phyloP scores from a whole-genome alignment of 37 sponge, comb jelly and placozoan genomes.

The Chondrosia reniformis region DNA sequence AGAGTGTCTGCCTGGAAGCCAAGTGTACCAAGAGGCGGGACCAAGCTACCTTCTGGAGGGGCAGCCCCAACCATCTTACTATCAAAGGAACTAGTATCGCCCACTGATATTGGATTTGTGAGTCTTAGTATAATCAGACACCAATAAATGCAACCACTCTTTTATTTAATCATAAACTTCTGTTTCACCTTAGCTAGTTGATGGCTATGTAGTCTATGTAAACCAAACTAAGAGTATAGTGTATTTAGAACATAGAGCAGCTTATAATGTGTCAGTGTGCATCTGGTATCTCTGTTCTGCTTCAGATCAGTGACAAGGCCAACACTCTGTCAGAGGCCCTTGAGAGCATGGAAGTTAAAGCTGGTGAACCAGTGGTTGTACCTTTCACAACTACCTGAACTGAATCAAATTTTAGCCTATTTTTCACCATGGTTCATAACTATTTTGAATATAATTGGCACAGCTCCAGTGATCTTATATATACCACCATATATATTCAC shows the following conservation, averaged over 20 bases:
- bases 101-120: slow-evolving; percentile 11
- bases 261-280: background rate
- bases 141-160: too few species aligned
- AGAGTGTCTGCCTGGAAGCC: slow-evolving; percentile 4
- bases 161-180: too few species aligned
- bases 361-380: slow-evolving; percentile 10
- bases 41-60: background rate
- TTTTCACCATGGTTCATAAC: too few species aligned
- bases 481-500: too few species aligned
- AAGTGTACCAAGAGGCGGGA: background rate
- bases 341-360: background rate
- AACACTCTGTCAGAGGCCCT: background rate
- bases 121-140: too few species aligned
- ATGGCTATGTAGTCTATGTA: too few species aligned
- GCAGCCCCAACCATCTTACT: background rate
- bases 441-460: too few species aligned
- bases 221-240: too few species aligned
- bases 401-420: too few species aligned
- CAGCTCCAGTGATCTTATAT: too few species aligned
- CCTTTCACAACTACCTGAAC: slow-evolving; percentile 1
- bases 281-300: background rate
- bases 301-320: slow-evolving; percentile 5
- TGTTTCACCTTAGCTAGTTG: too few species aligned
- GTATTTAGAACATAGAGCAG: too few species aligned
- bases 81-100: slow-evolving; percentile 1